These are phyloP conservation scores for Pangasianodon hypophthalmus DNA, from an alignment of 2,113 vertebrate genomes.

Conservation along the genomic window DNA sequence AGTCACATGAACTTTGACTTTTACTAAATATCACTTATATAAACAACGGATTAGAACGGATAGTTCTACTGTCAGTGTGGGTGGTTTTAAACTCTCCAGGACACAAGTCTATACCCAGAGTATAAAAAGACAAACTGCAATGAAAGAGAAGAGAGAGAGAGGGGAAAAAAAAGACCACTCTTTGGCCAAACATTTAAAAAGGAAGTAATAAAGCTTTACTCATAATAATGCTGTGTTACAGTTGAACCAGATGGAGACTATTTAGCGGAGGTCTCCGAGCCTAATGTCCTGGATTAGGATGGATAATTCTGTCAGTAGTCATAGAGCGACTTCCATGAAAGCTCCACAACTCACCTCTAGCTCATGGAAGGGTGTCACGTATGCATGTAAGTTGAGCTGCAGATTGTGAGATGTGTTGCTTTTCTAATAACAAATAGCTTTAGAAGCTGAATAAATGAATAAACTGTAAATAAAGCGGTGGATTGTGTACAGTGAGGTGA, in stretches of 20 bases:
- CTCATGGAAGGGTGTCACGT: background rate
- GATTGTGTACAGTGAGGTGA: background rate
- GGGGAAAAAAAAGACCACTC: too few species aligned
- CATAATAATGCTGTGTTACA: background rate
- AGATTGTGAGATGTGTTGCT: background rate
- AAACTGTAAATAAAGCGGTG: constrained; percentile 3
- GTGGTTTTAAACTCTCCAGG: background rate
- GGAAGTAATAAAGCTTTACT: background rate
- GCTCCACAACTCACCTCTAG: background rate
- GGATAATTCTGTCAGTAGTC: background rate
- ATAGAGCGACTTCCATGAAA: background rate
- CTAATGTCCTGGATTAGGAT: background rate
- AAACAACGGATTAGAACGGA: background rate
- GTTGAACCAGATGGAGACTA: background rate
- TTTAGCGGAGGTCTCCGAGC: background rate
- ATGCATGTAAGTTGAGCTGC: background rate
- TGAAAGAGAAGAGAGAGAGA: too few species aligned
- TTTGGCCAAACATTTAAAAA: background rate
- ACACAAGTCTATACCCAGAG: too few species aligned
- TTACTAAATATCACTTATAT: background rate
- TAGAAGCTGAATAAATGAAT: constrained; percentile 13
- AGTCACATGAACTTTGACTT: background rate
- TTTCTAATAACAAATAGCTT: background rate
- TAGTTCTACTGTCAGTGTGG: too few species aligned
- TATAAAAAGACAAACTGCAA: too few species aligned